A percentile compares a stretch with the other conserved stretches of the same genome.
Conservation (phyloP, 2,113 vertebrate genomes). For the Microcebus tavaratra region DNA sequence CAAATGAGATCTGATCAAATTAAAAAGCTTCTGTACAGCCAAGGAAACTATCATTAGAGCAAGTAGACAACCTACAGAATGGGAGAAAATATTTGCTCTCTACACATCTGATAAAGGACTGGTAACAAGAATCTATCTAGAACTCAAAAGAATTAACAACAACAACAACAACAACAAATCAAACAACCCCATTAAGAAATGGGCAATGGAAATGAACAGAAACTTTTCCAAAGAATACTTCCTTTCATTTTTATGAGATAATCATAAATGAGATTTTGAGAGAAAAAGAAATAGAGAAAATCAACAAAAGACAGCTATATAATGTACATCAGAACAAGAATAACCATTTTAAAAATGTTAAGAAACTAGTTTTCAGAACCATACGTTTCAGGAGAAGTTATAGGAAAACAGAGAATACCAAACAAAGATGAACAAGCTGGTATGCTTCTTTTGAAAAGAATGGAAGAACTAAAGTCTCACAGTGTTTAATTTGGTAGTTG, state of each 20-base stretch:
- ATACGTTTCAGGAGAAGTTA: neutral
- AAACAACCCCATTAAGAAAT: too few relatives aligned
- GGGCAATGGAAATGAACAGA: too few relatives aligned
- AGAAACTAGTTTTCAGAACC: neutral
- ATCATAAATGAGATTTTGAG: neutral
- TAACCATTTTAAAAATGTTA: neutral
- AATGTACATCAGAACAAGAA: neutral
- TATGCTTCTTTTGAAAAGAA: neutral
- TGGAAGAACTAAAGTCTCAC: neutral
- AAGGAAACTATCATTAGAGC: too few relatives aligned
- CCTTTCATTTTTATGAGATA: neutral
- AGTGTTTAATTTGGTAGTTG: neutral
- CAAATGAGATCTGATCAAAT: too few relatives aligned
- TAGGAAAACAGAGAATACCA: neutral
- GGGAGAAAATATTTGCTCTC: too few relatives aligned
- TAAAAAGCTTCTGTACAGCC: too few relatives aligned
- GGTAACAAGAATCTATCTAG: too few relatives aligned
- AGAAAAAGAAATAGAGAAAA: neutral
- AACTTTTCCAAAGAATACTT: neutral
- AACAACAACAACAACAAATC: too few relatives aligned
- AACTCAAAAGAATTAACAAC: too few relatives aligned
- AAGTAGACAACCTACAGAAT: too few relatives aligned
- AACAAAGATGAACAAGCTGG: neutral
- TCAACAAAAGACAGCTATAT: neutral
- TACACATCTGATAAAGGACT: too few relatives aligned